Conservation (phyloP, 2,888 invertebrate genomes). For the Archips xylosteana region DNA sequence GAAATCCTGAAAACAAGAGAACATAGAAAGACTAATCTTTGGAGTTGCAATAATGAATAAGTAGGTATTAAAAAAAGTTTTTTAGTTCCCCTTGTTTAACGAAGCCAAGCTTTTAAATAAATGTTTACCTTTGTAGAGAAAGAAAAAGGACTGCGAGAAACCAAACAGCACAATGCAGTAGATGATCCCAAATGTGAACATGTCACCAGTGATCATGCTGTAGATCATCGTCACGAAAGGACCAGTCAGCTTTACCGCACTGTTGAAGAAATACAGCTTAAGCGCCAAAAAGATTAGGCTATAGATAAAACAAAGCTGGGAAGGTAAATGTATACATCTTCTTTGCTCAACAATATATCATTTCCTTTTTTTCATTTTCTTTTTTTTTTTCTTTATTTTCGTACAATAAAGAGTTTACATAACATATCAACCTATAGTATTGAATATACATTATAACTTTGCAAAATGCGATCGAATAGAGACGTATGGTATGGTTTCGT, state of each 20-base stretch:
- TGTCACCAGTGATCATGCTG: constrained; percentile 99
- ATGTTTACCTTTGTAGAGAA: constrained; percentile 92
- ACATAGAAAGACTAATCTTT: neutral
- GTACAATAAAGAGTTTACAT: too few species aligned
- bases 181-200: constrained; percentile 99
- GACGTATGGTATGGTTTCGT: neutral
- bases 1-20: constrained; percentile 85
- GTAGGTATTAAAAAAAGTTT: neutral
- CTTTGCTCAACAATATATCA: too few species aligned
- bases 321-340: too few species aligned
- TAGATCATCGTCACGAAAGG: constrained; percentile 99
- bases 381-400: too few species aligned
- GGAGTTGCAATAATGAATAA: neutral
- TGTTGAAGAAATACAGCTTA: constrained; percentile 64
- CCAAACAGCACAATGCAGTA: constrained; percentile 97
- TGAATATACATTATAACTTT: too few species aligned
- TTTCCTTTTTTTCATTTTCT: too few species aligned
- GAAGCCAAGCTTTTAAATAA: neutral
- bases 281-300: neutral
- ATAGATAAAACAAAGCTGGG: neutral
- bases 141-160: constrained; percentile 98
- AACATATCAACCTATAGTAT: too few species aligned
- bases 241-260: constrained; percentile 97
- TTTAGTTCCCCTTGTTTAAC: neutral
- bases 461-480: too few species aligned